These are phyloP conservation scores for Lycaena phlaeas DNA, from an alignment of 2,888 invertebrate genomes.

Conservation along the genomic window DNA sequence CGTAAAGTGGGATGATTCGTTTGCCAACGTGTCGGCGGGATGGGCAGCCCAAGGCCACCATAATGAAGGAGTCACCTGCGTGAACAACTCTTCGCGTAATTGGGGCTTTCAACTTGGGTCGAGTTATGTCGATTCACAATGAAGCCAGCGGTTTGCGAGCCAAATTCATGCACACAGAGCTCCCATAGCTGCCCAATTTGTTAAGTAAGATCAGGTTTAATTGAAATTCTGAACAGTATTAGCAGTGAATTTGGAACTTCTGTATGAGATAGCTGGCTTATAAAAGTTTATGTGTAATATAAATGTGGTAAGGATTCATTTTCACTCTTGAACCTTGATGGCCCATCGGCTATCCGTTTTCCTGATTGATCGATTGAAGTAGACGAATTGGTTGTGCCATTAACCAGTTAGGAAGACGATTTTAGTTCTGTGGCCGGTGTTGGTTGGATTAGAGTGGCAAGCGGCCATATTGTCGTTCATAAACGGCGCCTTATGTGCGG, in stretches of 20 bases:
- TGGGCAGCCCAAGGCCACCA: conserved; percentile 65
- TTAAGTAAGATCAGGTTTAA: conserved; percentile 55
- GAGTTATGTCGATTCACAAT: conserved; percentile 58
- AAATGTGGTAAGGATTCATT: not conserved
- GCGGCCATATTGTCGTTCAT: too few relatives aligned
- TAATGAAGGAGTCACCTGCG: conserved; percentile 72
- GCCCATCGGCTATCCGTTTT: not conserved
- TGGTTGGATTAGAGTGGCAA: too few relatives aligned
- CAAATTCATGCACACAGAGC: conserved; percentile 63
- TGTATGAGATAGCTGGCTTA: conserved; percentile 16
- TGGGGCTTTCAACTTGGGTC: conserved; percentile 65
- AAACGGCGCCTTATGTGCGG: too few relatives aligned
- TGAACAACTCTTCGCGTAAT: conserved; percentile 67
- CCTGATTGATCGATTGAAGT: not conserved
- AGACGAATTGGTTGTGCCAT: too few relatives aligned
- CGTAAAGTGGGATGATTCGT: conserved; percentile 41
- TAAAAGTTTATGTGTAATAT: conserved; percentile 25
- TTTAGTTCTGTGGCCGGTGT: too few relatives aligned
- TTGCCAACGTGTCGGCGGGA: conserved; percentile 61
- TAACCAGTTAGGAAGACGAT: too few relatives aligned
- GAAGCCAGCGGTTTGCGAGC: conserved; percentile 56
- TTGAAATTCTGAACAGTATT: too few relatives aligned
- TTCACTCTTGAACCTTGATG: too few relatives aligned
- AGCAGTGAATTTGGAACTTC: too few relatives aligned
- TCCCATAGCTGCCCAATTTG: conserved; percentile 56